Evolutionary conservation across 2,888 invertebrate genomes (phyloP).

Genomic region (Thecophora atra): DNA sequence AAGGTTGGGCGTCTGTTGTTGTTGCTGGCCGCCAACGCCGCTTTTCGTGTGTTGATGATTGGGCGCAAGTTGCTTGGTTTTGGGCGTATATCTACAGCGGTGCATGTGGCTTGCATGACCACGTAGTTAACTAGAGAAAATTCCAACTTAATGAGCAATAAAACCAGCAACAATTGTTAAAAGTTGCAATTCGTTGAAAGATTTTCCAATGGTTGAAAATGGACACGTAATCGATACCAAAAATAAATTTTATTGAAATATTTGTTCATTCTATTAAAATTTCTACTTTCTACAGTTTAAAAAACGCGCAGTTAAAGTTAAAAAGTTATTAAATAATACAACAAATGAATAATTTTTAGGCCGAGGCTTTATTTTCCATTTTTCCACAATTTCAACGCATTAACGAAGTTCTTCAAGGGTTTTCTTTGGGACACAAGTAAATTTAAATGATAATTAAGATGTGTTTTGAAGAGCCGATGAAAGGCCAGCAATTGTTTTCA

Average conservation of each 20-base stretch:
- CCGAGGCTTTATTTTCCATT: too few relatives aligned
- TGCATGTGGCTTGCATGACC: slow-evolving; percentile 2
- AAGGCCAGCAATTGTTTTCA: too few relatives aligned
- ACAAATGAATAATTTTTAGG: too few relatives aligned
- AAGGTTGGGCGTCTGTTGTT: neutral
- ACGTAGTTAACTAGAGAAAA: slow-evolving; percentile 9
- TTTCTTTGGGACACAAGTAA: too few relatives aligned
- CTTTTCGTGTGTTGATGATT: neutral
- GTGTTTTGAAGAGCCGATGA: too few relatives aligned
- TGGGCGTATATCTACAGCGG: neutral
- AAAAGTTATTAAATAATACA: too few relatives aligned
- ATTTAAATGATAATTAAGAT: too few relatives aligned
- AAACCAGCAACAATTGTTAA: slow-evolving; percentile 20
- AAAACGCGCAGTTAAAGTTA: too few relatives aligned
- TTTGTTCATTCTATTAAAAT: too few relatives aligned
- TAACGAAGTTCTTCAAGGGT: too few relatives aligned
- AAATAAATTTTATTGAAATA: neutral
- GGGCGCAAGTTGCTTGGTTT: neutral
- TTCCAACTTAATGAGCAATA: slow-evolving; percentile 19
- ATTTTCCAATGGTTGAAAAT: neutral
- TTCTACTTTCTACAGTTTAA: too few relatives aligned
- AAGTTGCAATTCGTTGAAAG: neutral
- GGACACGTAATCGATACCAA: neutral
- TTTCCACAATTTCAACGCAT: too few relatives aligned
- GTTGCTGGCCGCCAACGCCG: neutral